Evolutionary conservation across 2,888 invertebrate species (phyloP).

Genomic region (Chrysodeixis includens): DNA sequence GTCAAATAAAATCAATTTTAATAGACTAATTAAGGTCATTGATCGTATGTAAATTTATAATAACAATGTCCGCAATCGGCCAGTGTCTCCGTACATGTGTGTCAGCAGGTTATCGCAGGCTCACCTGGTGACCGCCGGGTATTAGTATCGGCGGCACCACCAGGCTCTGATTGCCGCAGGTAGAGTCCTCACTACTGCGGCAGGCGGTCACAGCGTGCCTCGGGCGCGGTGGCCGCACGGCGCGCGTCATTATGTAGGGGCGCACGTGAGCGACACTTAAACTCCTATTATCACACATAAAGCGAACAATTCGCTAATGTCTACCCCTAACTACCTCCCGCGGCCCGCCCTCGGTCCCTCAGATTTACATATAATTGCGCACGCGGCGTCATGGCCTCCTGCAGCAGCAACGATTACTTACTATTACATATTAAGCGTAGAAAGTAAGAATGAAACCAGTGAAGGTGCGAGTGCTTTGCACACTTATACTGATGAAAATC

Average conservation of each 20-base stretch:
- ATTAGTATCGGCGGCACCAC: neutral
- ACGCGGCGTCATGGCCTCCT: constrained; percentile 41
- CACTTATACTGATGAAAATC: too few species aligned
- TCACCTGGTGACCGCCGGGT: neutral
- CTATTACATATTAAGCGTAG: neutral
- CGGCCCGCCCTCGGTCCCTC: constrained; percentile 17
- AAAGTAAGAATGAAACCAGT: neutral
- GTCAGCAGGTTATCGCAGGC: neutral
- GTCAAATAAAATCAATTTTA: too few species aligned
- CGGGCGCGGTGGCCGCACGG: constrained; percentile 12
- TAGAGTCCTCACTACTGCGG: too few species aligned
- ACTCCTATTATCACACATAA: constrained; percentile 70
- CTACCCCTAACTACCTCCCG: constrained; percentile 16
- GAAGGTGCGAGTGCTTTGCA: neutral
- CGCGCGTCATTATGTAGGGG: constrained; percentile 45
- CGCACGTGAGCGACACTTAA: constrained; percentile 64
- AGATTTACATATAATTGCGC: constrained; percentile 62
- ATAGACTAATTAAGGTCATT: too few species aligned
- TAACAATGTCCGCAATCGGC: neutral
- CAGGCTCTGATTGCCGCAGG: too few species aligned
- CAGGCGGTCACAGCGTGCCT: constrained; percentile 10
- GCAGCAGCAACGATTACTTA: constrained; percentile 26
- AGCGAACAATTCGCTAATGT: constrained; percentile 64
- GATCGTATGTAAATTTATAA: neutral
- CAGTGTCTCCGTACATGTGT: neutral